Base-by-base conservation (phyloP, 2,888 invertebrate species). In the Leptopterna dolabrata region DNA sequence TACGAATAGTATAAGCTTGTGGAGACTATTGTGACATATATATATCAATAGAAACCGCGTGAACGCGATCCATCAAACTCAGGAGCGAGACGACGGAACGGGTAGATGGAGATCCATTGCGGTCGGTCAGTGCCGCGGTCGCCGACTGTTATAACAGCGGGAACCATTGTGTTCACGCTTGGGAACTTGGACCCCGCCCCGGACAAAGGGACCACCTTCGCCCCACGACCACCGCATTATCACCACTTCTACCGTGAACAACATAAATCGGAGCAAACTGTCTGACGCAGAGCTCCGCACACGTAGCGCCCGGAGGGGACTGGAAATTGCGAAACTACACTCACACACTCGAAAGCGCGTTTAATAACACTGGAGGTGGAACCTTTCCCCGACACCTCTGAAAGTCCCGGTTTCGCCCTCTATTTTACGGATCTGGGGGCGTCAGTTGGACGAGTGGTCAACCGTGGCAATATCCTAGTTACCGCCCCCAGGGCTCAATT, bases 311-410 rank as follows among this genome's bases (percentile, higher is more conserved):
- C n/a, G 16, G 41, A 36, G 36, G 36, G 73, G 36, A 73, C 36
- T 9, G 63, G 63, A 55, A 63, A 73, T 36, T 14, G 36, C 30
- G 36, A 73, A 29, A 30, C 71, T 73, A 36, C 36, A 73, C 73
- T 73, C 73, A 73, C 51, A 47, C 55, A 14, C 51, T 27, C 45
- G 47, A 47, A 63, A 71, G 27, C 85, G 41, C 85, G 85, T 85
- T 85, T 85, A 85, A 85, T 85, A 85, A 71, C 85, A 85, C 85
- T 85, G 73, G 85, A 85, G 85, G 85, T 85, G 81, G 81, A 30
- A n/a, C 6, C 73, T 36, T 1, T 1, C 63, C 24, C 63, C 63
- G 63, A 63, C 63, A 63, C 63, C 73, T 73, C 73, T 30, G 73
- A 30, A 73, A 30, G 73, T 41, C 73, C 36, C 73, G 19, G 73